Evolutionary conservation across 1,140 invertebrate genomes (phyloP).

Genomic region (Myzus persicae): DNA sequence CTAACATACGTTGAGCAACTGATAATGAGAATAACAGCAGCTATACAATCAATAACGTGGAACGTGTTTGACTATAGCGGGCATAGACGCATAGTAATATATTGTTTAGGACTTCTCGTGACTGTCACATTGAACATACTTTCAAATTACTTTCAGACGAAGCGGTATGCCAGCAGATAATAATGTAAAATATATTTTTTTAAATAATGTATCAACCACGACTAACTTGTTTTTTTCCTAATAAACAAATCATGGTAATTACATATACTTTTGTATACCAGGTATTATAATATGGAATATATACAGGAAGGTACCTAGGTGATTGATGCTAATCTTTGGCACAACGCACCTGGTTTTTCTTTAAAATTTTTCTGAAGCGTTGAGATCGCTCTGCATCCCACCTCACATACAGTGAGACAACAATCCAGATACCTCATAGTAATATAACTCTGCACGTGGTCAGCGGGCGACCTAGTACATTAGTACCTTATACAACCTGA

Average conservation of each 20-base stretch:
- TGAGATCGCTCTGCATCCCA: neutral
- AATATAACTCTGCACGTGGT: neutral
- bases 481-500: no score
- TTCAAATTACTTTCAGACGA: neutral
- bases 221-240: neutral
- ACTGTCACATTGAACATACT: neutral
- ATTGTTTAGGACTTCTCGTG: neutral
- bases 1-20: neutral
- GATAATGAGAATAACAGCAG: neutral
- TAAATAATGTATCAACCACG: neutral
- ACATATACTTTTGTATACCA: no score
- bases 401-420: neutral
- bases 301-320: neutral
- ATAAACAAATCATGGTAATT: neutral
- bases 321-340: neutral
- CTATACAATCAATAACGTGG: neutral
- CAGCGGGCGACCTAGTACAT: no score
- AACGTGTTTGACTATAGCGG: neutral
- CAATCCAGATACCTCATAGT: neutral
- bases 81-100: no score
- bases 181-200: neutral
- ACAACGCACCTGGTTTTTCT: neutral
- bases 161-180: neutral
- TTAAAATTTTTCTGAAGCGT: neutral
- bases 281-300: no score